These are phyloP conservation scores for Steinernema scapterisci DNA, from an alignment of 2,888 invertebrate genomes.

Conservation along the genomic window DNA sequence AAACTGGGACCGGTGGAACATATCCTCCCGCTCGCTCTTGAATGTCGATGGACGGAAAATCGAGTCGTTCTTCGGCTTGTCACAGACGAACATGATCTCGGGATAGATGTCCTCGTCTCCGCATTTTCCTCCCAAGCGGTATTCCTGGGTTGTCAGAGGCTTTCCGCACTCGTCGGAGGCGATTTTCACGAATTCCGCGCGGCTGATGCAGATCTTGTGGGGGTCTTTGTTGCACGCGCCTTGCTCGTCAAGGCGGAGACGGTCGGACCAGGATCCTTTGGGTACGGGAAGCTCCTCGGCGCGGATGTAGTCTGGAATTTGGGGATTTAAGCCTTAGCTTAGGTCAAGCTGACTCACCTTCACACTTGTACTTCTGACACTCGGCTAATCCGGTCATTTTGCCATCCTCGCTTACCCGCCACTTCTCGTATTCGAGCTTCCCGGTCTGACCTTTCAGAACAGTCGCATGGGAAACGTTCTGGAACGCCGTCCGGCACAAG, in stretches of 20 bases:
- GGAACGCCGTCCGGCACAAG: too few species aligned
- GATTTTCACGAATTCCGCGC: neutral
- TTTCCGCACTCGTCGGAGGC: neutral
- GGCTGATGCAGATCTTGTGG: neutral
- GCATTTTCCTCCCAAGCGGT: neutral
- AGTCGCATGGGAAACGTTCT: too few species aligned
- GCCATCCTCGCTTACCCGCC: too few species aligned
- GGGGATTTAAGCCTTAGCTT: too few species aligned
- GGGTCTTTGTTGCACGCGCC: too few species aligned
- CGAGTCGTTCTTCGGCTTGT: neutral
- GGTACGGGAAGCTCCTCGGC: slow-evolving; percentile 3
- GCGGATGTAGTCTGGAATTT: slow-evolving; percentile 9
- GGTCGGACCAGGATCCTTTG: slow-evolving; percentile 10
- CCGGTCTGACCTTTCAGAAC: too few species aligned
- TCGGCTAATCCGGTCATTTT: too few species aligned
- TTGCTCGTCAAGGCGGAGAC: neutral
- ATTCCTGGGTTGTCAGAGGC: too few species aligned
- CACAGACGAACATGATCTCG: slow-evolving; percentile 13
- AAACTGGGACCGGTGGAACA: neutral
- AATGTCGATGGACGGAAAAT: neutral
- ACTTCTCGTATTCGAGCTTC: too few species aligned
- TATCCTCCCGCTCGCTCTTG: neutral
- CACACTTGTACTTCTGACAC: too few species aligned
- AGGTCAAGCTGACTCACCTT: too few species aligned
- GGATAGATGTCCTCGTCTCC: neutral